Evolutionary conservation across 2,113 vertebrate species (phyloP).

Genomic region (Clupea harengus): DNA sequence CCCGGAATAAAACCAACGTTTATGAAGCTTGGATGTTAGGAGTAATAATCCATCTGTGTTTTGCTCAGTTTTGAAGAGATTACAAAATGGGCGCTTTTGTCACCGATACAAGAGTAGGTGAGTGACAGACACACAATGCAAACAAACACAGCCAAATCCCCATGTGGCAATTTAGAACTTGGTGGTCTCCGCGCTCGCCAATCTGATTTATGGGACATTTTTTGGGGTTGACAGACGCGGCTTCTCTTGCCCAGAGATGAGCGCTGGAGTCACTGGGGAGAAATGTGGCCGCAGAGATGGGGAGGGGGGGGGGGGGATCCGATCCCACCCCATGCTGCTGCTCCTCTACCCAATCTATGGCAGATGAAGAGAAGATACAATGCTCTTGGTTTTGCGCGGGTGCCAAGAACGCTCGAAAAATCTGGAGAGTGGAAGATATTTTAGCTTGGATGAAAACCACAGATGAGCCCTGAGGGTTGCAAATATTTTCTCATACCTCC

Average conservation of each 20-base stretch:
- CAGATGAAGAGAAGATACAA: slow-evolving; percentile 47
- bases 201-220: slow-evolving; percentile 52
- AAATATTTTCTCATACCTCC: slow-evolving; percentile 51
- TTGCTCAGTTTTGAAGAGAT: slow-evolving; percentile 75
- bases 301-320: background rate
- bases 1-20: slow-evolving; percentile 76
- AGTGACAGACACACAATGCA: slow-evolving; percentile 41
- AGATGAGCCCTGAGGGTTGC: slow-evolving; percentile 43
- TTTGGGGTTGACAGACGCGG: slow-evolving; percentile 34
- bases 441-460: slow-evolving; percentile 44
- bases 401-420: slow-evolving; percentile 44
- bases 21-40: slow-evolving; percentile 65
- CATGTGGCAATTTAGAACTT: slow-evolving; percentile 56
- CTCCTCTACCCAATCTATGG: slow-evolving; percentile 33
- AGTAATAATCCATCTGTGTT: slow-evolving; percentile 78
- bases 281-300: slow-evolving; percentile 41
- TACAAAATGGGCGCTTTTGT: slow-evolving; percentile 70
- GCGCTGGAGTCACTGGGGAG: slow-evolving; percentile 46
- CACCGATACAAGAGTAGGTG: slow-evolving; percentile 58
- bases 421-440: slow-evolving; percentile 52
- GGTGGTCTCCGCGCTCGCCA: slow-evolving; percentile 62
- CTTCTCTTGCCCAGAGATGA: slow-evolving; percentile 44
- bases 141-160: slow-evolving; percentile 51
- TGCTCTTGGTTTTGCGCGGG: slow-evolving; percentile 42
- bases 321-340: background rate